phyloP scores from a whole-genome alignment of 92 coral and sea anemone genomes.

The Porites lobata region DNA sequence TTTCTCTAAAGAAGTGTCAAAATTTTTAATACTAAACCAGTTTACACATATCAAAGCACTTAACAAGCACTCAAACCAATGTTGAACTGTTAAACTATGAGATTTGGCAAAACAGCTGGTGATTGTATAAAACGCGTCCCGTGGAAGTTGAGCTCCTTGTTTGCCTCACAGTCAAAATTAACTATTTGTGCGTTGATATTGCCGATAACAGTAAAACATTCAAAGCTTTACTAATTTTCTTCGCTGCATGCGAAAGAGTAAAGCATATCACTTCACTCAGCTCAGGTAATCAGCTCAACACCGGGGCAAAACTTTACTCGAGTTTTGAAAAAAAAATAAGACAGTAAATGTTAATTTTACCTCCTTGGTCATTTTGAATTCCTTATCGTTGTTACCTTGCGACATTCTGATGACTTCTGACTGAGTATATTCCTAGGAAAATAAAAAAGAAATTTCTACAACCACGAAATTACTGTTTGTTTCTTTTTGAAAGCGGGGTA shows the following conservation, averaged over 20 bases:
- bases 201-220: background rate
- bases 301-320: background rate
- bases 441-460: background rate
- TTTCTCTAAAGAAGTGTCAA: no score
- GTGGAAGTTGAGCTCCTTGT: background rate
- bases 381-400: slow-evolving; percentile 62
- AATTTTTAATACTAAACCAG: no score
- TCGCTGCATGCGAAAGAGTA: background rate
- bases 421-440: background rate
- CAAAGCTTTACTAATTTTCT: background rate
- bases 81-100: no score
- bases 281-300: background rate
- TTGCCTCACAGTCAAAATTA: background rate
- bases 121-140: background rate
- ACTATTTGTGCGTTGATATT: background rate
- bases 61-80: no score
- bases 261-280: background rate
- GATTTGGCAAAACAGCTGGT: background rate
- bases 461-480: background rate
- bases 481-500: slow-evolving; percentile 6
- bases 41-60: no score
- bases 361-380: slow-evolving; percentile 85
- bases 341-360: slow-evolving; percentile 37
- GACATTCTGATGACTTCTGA: slow-evolving; percentile 56
- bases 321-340: background rate